Conservation (phyloP, 2,113 vertebrate genomes). For the Gobius niger region DNA sequence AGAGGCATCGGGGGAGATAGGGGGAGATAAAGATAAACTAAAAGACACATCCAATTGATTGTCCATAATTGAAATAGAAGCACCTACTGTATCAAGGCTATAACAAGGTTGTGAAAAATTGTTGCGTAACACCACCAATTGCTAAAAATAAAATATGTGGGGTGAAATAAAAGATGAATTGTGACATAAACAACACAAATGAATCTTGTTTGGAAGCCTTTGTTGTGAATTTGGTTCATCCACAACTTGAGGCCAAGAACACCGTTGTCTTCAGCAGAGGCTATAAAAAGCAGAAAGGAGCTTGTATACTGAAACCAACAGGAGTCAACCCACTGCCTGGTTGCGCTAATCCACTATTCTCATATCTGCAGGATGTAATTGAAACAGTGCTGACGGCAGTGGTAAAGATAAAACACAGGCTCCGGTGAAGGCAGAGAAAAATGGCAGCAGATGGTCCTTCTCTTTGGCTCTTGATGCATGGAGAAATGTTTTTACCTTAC, state of each 20-base stretch:
- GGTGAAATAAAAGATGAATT: slow-evolving; percentile 5
- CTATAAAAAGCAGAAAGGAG: slow-evolving; percentile 63
- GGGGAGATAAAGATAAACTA: no score
- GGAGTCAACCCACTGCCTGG: slow-evolving; percentile 50
- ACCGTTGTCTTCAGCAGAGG: slow-evolving; percentile 62
- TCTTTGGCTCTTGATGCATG: slow-evolving; percentile 51
- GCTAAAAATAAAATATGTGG: slow-evolving; percentile 58
- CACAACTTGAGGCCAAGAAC: slow-evolving; percentile 55
- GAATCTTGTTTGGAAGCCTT: slow-evolving; percentile 60
- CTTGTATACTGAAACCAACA: slow-evolving; percentile 57
- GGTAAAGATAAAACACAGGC: slow-evolving; percentile 58
- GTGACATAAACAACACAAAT: slow-evolving; percentile 34
- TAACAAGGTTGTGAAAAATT: slow-evolving; percentile 75
- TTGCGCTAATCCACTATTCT: slow-evolving; percentile 69
- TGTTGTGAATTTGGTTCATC: slow-evolving; percentile 63
- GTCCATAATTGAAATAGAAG: slow-evolving; percentile 22
- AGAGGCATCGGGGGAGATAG: no score
- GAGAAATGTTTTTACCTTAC: slow-evolving; percentile 44
- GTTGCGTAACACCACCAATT: slow-evolving; percentile 44
- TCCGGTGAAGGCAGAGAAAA: slow-evolving; percentile 53
- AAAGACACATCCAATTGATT: no score
- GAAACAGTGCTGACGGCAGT: slow-evolving; percentile 69
- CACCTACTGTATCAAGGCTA: slow-evolving; percentile 44
- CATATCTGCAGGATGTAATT: slow-evolving; percentile 72
- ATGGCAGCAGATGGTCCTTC: slow-evolving; percentile 70